These are phyloP conservation scores for Anhinga anhinga DNA, from an alignment of 2,113 vertebrate species.

Conservation along the genomic window DNA sequence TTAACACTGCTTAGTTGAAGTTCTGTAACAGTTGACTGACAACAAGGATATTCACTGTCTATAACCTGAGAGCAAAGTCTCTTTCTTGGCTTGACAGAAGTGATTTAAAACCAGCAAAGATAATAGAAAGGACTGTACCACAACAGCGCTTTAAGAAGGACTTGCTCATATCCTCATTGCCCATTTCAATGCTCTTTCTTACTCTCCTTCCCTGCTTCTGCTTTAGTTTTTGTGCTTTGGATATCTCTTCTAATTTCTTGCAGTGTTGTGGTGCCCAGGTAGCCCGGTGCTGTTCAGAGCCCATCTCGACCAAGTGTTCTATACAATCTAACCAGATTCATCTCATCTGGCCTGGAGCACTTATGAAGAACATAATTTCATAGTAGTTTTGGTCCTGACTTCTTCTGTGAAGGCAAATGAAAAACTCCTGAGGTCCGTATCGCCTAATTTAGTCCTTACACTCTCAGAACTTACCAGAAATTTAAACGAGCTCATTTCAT, in stretches of 20 bases:
- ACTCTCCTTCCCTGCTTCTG: neutral
- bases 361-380: rapidly evolving
- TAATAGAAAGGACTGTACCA: neutral
- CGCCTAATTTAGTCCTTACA: neutral
- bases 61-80: neutral
- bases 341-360: neutral
- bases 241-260: neutral
- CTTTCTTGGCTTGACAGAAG: neutral
- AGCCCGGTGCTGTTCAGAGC: neutral
- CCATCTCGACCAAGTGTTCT: neutral
- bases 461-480: neutral
- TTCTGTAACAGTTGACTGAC: conserved; percentile 51
- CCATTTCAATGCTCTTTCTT: neutral
- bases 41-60: neutral
- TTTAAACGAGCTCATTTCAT: neutral
- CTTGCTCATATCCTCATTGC: neutral
- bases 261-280: neutral
- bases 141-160: neutral
- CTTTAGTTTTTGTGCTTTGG: neutral
- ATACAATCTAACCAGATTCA: neutral
- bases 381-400: neutral
- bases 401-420: neutral
- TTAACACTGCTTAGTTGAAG: conserved; percentile 35
- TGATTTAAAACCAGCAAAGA: neutral
- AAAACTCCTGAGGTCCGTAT: neutral